A percentile compares a stretch with the other conserved stretches of the same genome.
phyloP scores from a whole-genome alignment of 2,113 vertebrate species.

The Miniopterus natalensis region DNA sequence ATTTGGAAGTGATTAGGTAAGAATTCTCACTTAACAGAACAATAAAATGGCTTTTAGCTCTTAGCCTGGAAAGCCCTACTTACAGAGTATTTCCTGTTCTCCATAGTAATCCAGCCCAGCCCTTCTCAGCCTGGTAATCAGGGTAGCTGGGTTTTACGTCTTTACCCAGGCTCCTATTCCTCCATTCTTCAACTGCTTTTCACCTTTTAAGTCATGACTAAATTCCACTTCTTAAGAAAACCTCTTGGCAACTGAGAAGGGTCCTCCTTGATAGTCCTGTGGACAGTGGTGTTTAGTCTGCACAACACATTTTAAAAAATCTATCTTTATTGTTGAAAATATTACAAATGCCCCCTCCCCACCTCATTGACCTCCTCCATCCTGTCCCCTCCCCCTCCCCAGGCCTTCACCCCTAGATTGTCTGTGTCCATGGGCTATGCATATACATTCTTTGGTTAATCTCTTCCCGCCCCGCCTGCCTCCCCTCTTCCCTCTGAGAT shows the following conservation, averaged over 20 bases:
- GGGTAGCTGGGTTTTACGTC: neutral
- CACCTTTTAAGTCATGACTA: neutral
- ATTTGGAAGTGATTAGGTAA: slow-evolving; percentile 12
- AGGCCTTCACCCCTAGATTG: too few species aligned
- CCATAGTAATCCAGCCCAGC: neutral
- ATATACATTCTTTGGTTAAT: too few species aligned
- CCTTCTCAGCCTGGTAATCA: neutral
- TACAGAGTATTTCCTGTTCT: neutral
- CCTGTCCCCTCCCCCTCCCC: too few species aligned
- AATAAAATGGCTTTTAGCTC: neutral
- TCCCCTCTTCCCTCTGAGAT: too few species aligned
- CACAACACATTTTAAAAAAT: neutral
- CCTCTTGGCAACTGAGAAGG: neutral
- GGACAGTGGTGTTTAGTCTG: neutral
- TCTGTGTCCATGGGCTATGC: too few species aligned
- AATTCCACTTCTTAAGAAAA: neutral
- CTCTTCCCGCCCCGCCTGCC: too few species aligned
- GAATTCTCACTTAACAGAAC: slow-evolving; percentile 44
- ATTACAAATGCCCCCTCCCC: too few species aligned
- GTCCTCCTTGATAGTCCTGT: neutral
- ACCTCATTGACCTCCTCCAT: too few species aligned
- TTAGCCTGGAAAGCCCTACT: neutral
- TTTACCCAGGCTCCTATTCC: neutral
- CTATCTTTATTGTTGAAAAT: too few species aligned
- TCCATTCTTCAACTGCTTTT: neutral